Evolutionary conservation across 2,888 invertebrate genomes (phyloP).

Genomic region (Ennomos quercinarius): DNA sequence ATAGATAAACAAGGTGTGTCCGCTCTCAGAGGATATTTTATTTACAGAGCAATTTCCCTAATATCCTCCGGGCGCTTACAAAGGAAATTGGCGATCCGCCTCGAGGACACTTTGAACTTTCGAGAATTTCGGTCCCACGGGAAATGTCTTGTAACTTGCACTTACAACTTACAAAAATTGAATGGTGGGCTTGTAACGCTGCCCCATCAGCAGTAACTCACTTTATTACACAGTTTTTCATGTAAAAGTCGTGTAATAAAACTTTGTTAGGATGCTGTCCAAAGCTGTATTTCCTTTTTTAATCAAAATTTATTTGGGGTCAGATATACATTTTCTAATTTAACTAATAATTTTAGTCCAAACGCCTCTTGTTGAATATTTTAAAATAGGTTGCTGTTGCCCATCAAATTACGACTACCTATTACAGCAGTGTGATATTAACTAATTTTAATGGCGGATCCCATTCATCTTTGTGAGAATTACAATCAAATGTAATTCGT

Average conservation of each 20-base stretch:
- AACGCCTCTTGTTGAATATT: conserved; percentile 11
- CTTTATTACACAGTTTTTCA: conserved; percentile 19
- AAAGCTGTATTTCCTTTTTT: conserved; percentile 13
- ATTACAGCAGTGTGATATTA: conserved; percentile 41
- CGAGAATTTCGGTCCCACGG: conserved; percentile 51
- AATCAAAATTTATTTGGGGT: neutral
- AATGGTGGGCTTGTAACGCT: conserved; percentile 27
- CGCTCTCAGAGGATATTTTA: conserved; percentile 54
- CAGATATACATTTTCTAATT: conserved; percentile 14
- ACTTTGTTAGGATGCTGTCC: conserved; percentile 11
- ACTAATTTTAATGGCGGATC: conserved; percentile 54
- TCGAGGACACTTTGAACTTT: conserved; percentile 62
- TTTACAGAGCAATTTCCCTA: conserved; percentile 67
- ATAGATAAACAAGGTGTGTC: conserved; percentile 49
- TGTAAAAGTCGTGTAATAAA: conserved; percentile 8
- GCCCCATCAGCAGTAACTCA: conserved; percentile 17
- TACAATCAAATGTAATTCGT: conserved; percentile 67
- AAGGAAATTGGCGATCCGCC: conserved; percentile 65
- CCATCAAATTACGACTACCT: conserved; percentile 37
- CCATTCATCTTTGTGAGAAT: conserved; percentile 57
- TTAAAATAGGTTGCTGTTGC: conserved; percentile 27
- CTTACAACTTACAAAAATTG: conserved; percentile 39
- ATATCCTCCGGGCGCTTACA: conserved; percentile 62
- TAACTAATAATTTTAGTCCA: neutral
- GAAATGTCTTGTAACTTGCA: conserved; percentile 44